phyloP scores from a whole-genome alignment of 2,888 invertebrate species.

The Perizoma affinitatum region DNA sequence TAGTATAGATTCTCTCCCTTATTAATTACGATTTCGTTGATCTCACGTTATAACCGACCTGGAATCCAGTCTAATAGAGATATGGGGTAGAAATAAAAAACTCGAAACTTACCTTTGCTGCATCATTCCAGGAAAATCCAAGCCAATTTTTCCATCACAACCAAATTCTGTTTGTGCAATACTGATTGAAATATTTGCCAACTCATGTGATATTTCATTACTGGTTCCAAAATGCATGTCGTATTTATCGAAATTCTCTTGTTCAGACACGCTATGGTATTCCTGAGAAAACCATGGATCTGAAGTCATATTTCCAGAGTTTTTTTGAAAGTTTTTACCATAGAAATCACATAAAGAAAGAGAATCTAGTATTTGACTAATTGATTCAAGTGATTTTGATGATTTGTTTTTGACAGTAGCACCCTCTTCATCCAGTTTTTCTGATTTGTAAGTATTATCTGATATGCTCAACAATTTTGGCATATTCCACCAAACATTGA shows the following conservation, averaged over 20 bases:
- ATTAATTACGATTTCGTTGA: too few species aligned
- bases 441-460: constrained; percentile 5
- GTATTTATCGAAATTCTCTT: constrained; percentile 59
- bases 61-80: neutral
- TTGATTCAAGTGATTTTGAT: constrained; percentile 45
- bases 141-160: constrained; percentile 43
- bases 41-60: too few species aligned
- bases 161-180: constrained; percentile 48
- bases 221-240: constrained; percentile 49
- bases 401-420: constrained; percentile 32
- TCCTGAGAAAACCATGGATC: constrained; percentile 63
- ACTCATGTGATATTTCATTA: constrained; percentile 56
- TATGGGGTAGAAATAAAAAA: neutral
- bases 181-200: constrained; percentile 50
- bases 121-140: constrained; percentile 57
- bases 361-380: constrained; percentile 61
- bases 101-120: constrained; percentile 56
- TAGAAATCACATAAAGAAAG: constrained; percentile 71
- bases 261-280: constrained; percentile 66
- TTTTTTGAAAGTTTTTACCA: constrained; percentile 39
- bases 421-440: constrained; percentile 34
- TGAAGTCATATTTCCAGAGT: constrained; percentile 48
- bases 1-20: too few species aligned
- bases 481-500: constrained; percentile 73
- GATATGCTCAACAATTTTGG: constrained; percentile 49